Evolutionary conservation across 2,797 vertebrate genomes (phyloP), one percentile per base, ranked within the genome.

Genomic region (Fistularia commersonii): DNA sequence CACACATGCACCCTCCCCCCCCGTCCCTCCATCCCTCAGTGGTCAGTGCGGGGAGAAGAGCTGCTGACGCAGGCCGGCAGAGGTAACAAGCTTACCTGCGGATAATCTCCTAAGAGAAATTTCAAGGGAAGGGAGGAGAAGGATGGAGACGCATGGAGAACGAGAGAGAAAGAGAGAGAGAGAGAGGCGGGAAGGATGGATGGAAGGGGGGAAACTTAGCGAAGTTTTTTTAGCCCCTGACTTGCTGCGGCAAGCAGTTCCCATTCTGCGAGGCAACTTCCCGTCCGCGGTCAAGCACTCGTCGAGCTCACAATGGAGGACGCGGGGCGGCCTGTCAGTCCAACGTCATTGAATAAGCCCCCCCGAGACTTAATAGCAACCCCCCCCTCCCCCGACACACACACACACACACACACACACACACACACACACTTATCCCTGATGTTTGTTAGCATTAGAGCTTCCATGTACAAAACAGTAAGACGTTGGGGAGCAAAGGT

Each of bases 51-150:
- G 63, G 53, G 64, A 70, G 73, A 69, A 84, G 83, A 88, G 87
- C 85, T 89, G 90, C 90, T 91, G 89, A 91, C 83, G 86, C 87
- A 89, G 89, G 84, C 83, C 68, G 62, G 75, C 76, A 74, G 84
- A 86, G 85, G 87, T 90, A 91, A 91, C 88, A 90, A 90, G 90
- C 88, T 91, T 90, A 91, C 88, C 89, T 91, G 88, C 64, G 82
- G 88, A 90, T 90, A 90, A 91, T 91, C 88, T 90, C 87, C 85
- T 87, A 81, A 91, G 84, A 91, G 85, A 89, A 89, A 90, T 90
- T 90, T 90, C 86, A 89, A 90, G 88, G 75, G 77, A 85, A 77
- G 79, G 83, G 87, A 81, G 67, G 56, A 74, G 64, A 70, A 73
- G 70, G 78, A 0, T 58, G 48, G 61, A 49, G 61, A 68, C 48